Evolutionary conservation across 2,797 vertebrate genomes (phyloP), one percentile per base, ranked within the genome.

Genomic region (Pangasius sanitwongsei): DNA sequence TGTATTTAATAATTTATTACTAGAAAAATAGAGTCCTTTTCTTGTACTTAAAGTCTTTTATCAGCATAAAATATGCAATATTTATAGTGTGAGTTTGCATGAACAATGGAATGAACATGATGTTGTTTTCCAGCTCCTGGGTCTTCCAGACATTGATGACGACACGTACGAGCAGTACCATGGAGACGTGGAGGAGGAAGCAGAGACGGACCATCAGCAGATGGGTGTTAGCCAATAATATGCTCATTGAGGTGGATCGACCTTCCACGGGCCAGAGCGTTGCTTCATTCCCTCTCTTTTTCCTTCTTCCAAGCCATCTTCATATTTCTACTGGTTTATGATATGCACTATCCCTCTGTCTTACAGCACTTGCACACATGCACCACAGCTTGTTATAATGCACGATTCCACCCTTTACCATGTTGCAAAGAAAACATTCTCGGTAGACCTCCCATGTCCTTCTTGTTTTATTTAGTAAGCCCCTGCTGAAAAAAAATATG

Each of bases 161-260:
- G 98, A 98, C 90, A 96, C 97, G 0, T 99, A 99, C 92, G 98
- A 99, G 96, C 98, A 99, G 87, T 99, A 98, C 95, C 98, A 97
- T 23, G 97, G 98, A 41, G 98, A 99, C 63, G 97, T 98, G 96
- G 98, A 99, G 94, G 98, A 98, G 88, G 98, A 99, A 93, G 97
- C 98, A 16, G 98, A 99, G 94, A 96, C 98, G 0, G 98, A 99
- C 97, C 98, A 98, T 95, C 98, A 98, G 95, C 98, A 98, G 94
- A 99, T 99, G 98, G 98, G 98, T 93, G 97, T 99, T 96, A 99
- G 98, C 95, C 98, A 99, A 96, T 98, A 99, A 97, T 99, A 97
- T 92, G 86, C 88, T 91, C 91, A 61, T 13, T 63, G 72, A 91
- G 37, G 92, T 92, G 89, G 89, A 90, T 89, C 89, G 72, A 90